Percentiles rank a stretch among this genome's conserved stretches.
phyloP scores from a whole-genome alignment of 1,140 invertebrate genomes.

The Scaptodrosophila lebanonensis region DNA sequence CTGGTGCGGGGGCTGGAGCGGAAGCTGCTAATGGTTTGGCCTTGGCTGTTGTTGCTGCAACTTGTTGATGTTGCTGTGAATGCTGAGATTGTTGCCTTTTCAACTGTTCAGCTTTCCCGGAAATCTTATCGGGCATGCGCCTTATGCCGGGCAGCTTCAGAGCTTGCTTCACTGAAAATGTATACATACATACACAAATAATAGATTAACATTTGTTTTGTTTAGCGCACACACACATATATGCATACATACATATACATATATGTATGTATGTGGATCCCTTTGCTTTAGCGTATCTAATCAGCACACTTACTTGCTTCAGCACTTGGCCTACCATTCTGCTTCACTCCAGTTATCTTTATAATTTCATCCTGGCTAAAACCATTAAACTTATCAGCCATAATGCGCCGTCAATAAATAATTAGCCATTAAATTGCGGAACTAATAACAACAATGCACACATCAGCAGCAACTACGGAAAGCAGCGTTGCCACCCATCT shows the following conservation, averaged over 20 bases:
- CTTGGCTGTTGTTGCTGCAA: conserved; percentile 11
- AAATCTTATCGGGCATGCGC: conserved; percentile 68
- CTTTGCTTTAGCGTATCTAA: background rate
- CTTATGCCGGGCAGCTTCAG: conserved; percentile 64
- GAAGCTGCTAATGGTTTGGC: conserved; percentile 13
- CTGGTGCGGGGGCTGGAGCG: conserved; percentile 5
- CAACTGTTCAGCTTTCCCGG: conserved; percentile 54
- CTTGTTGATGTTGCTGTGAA: conserved; percentile 30
- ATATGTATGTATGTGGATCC: background rate
- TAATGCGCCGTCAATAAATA: conserved; percentile 37
- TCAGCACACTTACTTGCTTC: conserved; percentile 47
- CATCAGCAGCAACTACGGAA: conserved; percentile 43
- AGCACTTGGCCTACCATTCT: conserved; percentile 10
- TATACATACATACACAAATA: conserved; percentile 26
- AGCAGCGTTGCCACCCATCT: conserved; percentile 28
- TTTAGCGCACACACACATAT: conserved; percentile 24
- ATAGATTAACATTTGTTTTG: conserved; percentile 46
- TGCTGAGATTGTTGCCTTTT: conserved; percentile 48
- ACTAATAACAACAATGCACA: conserved; percentile 28
- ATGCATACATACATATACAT: background rate
- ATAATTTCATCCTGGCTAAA: conserved; percentile 78
- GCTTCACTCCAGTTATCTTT: conserved; percentile 58
- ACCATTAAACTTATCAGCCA: conserved; percentile 77
- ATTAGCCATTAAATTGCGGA: conserved; percentile 44
- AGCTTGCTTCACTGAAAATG: conserved; percentile 45